Conservation (phyloP, 2,797 vertebrate species). For the Taeniopygia guttata region DNA sequence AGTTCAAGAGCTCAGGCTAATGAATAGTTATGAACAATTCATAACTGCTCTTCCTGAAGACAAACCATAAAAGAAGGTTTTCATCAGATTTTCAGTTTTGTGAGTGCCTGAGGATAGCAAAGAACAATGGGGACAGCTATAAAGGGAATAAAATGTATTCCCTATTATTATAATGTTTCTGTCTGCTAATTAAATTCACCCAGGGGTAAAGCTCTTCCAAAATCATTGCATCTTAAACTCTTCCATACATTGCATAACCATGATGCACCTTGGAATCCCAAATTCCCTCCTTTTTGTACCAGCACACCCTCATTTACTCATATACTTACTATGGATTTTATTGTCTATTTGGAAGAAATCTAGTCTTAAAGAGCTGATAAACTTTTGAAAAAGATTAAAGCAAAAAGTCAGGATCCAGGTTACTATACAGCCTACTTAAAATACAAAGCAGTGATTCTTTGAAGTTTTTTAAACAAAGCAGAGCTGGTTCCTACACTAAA, state of each 20-base stretch:
- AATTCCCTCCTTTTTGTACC: not conserved
- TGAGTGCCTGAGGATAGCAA: not conserved
- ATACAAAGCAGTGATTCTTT: not conserved
- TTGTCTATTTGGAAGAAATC: not conserved
- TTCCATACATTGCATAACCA: not conserved
- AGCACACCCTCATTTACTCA: not conserved
- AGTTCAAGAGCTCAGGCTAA: not conserved
- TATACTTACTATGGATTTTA: not conserved
- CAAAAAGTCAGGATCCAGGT: not conserved
- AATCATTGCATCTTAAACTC: not conserved
- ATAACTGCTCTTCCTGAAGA: not conserved
- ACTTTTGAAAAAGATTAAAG: not conserved
- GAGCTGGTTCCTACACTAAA: not conserved
- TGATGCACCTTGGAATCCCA: not conserved
- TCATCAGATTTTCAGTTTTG: not conserved
- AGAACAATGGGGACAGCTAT: not conserved
- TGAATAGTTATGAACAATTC: conserved; percentile 1
- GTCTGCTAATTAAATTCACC: not conserved
- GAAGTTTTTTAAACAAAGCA: not conserved
- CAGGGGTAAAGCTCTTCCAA: not conserved
- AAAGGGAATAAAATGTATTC: not conserved
- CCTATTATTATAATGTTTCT: not conserved
- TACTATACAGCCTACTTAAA: not conserved
- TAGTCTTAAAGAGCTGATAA: not conserved
- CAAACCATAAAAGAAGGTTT: not conserved